phyloP scores from a whole-genome alignment of 2,888 invertebrate genomes.

The Neria commutata region DNA sequence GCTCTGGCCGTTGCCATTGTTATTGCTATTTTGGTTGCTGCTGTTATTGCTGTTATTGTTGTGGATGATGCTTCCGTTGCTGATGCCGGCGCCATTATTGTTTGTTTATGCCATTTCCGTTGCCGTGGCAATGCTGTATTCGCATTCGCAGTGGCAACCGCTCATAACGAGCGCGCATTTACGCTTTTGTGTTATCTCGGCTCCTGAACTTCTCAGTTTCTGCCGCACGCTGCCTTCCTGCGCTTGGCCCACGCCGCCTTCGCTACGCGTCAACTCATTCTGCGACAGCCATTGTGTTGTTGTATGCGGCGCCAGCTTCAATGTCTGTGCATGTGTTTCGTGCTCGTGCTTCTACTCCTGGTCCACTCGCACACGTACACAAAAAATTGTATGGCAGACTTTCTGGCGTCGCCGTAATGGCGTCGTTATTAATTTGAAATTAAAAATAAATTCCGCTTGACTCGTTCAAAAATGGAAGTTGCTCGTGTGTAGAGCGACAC shows the following conservation, averaged over 20 bases:
- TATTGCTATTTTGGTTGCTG: neutral
- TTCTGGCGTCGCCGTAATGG: neutral
- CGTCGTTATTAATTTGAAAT: slow-evolving; percentile 1
- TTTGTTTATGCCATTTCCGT: slow-evolving; percentile 1
- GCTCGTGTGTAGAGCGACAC: too few species aligned
- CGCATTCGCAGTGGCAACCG: neutral
- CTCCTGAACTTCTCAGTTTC: neutral
- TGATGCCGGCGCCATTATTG: too few species aligned
- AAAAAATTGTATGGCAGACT: neutral
- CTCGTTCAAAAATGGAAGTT: too few species aligned
- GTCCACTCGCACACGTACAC: neutral
- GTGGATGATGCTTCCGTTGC: neutral
- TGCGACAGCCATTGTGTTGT: neutral
- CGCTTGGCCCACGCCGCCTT: too few species aligned
- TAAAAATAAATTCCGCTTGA: neutral
- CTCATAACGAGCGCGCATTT: too few species aligned
- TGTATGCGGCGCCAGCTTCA: neutral
- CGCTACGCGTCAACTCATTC: neutral
- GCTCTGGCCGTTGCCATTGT: neutral
- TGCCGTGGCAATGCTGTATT: neutral
- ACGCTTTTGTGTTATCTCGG: neutral
- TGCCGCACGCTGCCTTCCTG: too few species aligned
- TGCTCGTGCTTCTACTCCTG: neutral
- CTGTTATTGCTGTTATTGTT: neutral
- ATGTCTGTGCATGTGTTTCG: neutral